Conservation (phyloP, 2,888 invertebrate genomes). For the Apodemia hepburni region DNA sequence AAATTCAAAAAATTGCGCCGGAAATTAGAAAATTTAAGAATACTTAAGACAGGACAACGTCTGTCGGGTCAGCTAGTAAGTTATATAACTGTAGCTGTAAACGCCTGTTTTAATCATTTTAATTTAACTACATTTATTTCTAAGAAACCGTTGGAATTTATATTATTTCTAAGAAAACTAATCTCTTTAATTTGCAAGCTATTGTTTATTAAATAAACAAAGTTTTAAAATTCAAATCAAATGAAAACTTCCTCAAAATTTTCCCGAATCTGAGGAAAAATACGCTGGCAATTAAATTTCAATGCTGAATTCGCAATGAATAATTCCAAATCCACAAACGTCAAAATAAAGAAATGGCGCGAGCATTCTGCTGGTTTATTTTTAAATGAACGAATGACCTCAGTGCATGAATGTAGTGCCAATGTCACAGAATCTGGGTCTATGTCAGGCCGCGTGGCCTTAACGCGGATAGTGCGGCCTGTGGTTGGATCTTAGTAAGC, state of each 20-base stretch:
- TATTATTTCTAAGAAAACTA: too few species aligned
- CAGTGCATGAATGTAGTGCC: slow-evolving; percentile 77
- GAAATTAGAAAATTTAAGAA: too few species aligned
- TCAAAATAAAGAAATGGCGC: slow-evolving; percentile 50
- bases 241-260: not conserved
- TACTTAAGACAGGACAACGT: too few species aligned
- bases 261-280: not conserved
- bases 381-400: slow-evolving; percentile 73
- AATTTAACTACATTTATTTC: not conserved
- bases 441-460: slow-evolving; percentile 72
- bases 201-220: not conserved
- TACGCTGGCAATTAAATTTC: not conserved
- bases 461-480: slow-evolving; percentile 37
- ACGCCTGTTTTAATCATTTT: too few species aligned
- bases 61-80: too few species aligned
- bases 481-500: slow-evolving; percentile 37
- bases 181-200: not conserved
- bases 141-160: not conserved
- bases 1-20: too few species aligned
- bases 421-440: slow-evolving; percentile 76
- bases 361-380: slow-evolving; percentile 52
- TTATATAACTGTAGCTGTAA: too few species aligned
- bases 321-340: slow-evolving; percentile 39
- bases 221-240: not conserved
- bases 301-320: slow-evolving; percentile 18